Evolutionary conservation across 1,140 invertebrate species (phyloP), one percentile per base, ranked within the genome.

Genomic region (Spodoptera frugiperda): DNA sequence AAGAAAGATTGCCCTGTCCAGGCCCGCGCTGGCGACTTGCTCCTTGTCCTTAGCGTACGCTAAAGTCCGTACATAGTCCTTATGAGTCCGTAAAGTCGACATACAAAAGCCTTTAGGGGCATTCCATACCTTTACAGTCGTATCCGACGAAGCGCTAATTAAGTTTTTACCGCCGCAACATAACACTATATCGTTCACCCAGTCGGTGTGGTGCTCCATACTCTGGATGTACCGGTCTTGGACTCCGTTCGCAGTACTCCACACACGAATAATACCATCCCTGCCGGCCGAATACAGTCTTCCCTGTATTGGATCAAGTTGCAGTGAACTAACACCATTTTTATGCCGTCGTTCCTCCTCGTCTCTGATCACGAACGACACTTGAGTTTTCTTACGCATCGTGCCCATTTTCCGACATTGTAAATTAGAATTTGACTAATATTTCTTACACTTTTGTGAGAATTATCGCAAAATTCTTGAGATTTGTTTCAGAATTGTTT

Each of bases 101-200:
- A 99, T 98, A 90, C 98, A 99, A 90, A 99, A 99, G n/a, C 99
- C 99, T 96, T 99, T 99, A 79, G 99, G 98, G 14, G 99, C 98
- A 95, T 99, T 99, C 99, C 99, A 99, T 67, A 99, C 98, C 95
- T 99, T 99, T 0, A 99, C 98, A 48, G 99, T 99, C 51, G 99
- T 99, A 93, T 99, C 99, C 82, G 98, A 99, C 87, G 99, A 99
- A 3, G 99, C 99, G 73, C 99, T 99, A 90, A 99, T 99, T 82
- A 99, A 96, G 94, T 99, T 99, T 94, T 98, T 97, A 39, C 99
- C 99, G 82, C 97, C 97, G 94, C 99, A 99, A 91, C 99, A 99
- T 1, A 99, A 95, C 10, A 99, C 97, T 91, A 99, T 99, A 94
- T 99, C 99, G 94, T 99, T 99, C 12, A 99, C 98, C 99, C 99